Base-by-base conservation (phyloP, 37 sponge, comb jelly and placozoan genomes). In the Aplysina aerophoba region DNA sequence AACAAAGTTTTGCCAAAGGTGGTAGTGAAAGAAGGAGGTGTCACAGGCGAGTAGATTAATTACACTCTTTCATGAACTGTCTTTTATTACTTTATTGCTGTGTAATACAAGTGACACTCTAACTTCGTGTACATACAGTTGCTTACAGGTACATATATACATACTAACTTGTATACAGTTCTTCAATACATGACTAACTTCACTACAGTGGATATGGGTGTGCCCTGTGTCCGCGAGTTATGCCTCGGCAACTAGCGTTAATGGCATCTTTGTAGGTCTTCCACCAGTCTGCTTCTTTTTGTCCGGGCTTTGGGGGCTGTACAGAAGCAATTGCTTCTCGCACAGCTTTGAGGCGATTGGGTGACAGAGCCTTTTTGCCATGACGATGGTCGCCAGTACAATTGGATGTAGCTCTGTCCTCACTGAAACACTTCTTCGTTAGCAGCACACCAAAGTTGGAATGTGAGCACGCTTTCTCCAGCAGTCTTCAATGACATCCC, bases 21-120 rank as follows among this genome's bases (percentile, higher is more conserved):
- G 15, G 69, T 67, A 28, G 59, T 25, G 25, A 67, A 67, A 67
- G 69, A 67, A 25, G 69, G 69, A 67, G 19, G 69, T 22, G n/a
- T 67, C 69, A 67, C 69, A 67, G 27, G 69, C 27, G 27, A 67
- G 28, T 22, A 15, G 19, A 67, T 58, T 58, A 20, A 58, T 58
- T 19, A 58, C 15, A 15, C 19, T 19, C 19, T 58, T 58, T 58
- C 15, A 20, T 58, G n/a, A n/a, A n/a, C n/a, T n/a, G n/a, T n/a
- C n/a, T n/a, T n/a, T n/a, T n/a, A n/a, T n/a, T n/a, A n/a, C n/a
- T n/a, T n/a, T n/a, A n/a, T n/a, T n/a, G n/a, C n/a, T n/a, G n/a
- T n/a, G n/a, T n/a, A n/a, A n/a, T n/a, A n/a, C n/a, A n/a, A n/a
- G n/a, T n/a, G n/a, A n/a, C n/a, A n/a, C n/a, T n/a, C n/a, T n/a